A percentile compares a stretch with the other conserved stretches of the same genome.
Evolutionary conservation across 2,888 invertebrate genomes (phyloP).

Genomic region (Trichopoda pennipes): DNA sequence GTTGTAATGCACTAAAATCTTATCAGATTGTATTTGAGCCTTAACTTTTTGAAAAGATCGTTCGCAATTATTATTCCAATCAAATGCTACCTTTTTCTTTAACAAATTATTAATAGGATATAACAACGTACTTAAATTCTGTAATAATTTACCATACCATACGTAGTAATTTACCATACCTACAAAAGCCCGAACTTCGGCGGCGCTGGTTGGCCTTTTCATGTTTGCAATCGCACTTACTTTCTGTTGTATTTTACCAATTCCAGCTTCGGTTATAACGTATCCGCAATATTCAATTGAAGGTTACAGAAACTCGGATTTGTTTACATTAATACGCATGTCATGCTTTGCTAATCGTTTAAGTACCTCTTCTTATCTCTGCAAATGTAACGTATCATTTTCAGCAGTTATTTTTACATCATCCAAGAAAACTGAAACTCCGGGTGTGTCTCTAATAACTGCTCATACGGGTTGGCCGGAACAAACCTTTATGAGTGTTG

Average conservation of each 20-base stretch:
- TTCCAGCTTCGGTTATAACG: conserved; percentile 70
- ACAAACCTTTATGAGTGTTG: neutral
- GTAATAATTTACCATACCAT: neutral
- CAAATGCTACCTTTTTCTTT: too few relatives aligned
- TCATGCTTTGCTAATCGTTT: neutral
- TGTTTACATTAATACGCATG: neutral
- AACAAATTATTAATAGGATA: neutral
- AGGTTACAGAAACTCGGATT: neutral
- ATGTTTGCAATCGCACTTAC: neutral
- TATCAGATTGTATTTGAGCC: too few relatives aligned
- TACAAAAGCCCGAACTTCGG: neutral
- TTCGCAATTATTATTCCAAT: neutral
- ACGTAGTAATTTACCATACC: neutral
- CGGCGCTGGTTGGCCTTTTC: neutral
- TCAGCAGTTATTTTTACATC: neutral
- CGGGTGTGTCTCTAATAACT: neutral
- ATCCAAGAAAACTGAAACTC: neutral
- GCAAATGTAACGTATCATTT: neutral
- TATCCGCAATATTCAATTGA: neutral
- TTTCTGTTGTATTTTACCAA: conserved; percentile 44
- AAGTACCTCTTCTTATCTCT: neutral
- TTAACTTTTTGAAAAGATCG: neutral
- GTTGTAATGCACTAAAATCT: too few relatives aligned
- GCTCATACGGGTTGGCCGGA: neutral
- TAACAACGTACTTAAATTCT: too few relatives aligned